Evolutionary conservation across 2,888 invertebrate genomes (phyloP).

Genomic region (Cotesia congregata): DNA sequence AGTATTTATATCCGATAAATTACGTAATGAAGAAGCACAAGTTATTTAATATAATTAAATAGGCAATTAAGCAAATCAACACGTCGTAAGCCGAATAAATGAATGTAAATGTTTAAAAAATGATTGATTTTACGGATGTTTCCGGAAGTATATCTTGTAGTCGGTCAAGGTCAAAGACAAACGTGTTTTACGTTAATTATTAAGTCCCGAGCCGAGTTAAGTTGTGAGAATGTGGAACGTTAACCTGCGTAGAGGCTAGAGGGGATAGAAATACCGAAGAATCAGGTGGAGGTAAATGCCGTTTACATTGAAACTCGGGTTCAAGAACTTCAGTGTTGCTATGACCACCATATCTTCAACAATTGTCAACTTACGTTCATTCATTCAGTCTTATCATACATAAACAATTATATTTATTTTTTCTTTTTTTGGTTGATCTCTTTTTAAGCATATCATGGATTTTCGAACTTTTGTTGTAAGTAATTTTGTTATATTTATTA

Average conservation of each 20-base stretch:
- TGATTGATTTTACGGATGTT: slow-evolving; percentile 14
- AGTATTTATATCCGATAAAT: too few relatives aligned
- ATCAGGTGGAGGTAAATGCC: slow-evolving; percentile 40
- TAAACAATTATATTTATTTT: slow-evolving; percentile 28
- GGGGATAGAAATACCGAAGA: slow-evolving; percentile 30
- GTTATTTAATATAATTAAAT: too few relatives aligned
- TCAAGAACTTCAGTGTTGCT: slow-evolving; percentile 65
- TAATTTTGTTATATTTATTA: slow-evolving; percentile 32
- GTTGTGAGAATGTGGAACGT: slow-evolving; percentile 52
- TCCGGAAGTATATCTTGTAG: slow-evolving; percentile 45
- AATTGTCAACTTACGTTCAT: slow-evolving; percentile 38
- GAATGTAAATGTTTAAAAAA: background rate
- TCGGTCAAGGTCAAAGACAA: slow-evolving; percentile 60
- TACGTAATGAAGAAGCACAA: too few relatives aligned
- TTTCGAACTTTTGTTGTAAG: slow-evolving; percentile 62
- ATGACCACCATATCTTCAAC: slow-evolving; percentile 60
- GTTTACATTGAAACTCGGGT: slow-evolving; percentile 52
- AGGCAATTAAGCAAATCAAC: too few relatives aligned
- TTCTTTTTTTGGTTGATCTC: slow-evolving; percentile 15
- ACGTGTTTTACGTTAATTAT: slow-evolving; percentile 26
- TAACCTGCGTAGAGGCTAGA: slow-evolving; percentile 40
- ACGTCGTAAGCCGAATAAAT: background rate
- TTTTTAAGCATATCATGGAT: slow-evolving; percentile 53
- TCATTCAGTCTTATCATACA: slow-evolving; percentile 26
- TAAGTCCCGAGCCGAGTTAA: background rate